Percentiles rank a stretch among this genome's conserved stretches.
Evolutionary conservation across 2,888 invertebrate species (phyloP).

Genomic region (Quadroppia sp.): DNA sequence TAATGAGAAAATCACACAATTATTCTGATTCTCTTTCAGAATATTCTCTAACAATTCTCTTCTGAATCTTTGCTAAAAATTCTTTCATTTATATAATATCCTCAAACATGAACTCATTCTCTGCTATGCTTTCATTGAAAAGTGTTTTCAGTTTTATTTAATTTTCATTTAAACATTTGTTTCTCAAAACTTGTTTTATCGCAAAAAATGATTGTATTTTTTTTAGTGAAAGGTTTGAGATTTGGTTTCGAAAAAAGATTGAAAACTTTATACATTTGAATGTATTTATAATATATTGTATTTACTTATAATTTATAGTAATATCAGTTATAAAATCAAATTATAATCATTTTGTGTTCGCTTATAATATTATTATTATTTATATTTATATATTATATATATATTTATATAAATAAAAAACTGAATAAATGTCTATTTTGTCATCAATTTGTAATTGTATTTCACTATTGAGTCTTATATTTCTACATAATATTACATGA

Average conservation of each 20-base stretch:
- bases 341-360: not conserved
- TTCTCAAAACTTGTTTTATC: not conserved
- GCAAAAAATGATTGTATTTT: conserved; percentile 21
- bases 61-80: not conserved
- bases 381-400: not conserved
- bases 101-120: not conserved
- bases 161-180: not conserved
- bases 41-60: too few relatives aligned
- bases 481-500: conserved; percentile 20
- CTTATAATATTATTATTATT: not conserved
- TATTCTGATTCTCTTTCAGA: not conserved
- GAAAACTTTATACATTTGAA: not conserved
- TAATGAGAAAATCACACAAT: conserved; percentile 20
- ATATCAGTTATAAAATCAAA: not conserved
- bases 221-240: not conserved
- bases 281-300: not conserved
- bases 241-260: too few relatives aligned
- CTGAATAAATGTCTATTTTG: not conserved
- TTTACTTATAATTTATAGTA: not conserved
- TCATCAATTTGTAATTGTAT: not conserved
- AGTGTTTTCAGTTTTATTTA: not conserved
- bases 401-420: not conserved
- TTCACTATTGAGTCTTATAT: conserved; percentile 31
- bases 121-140: not conserved
- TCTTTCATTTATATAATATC: not conserved